Conservation (phyloP, 2,113 vertebrate genomes). For the Poeciliopsis prolifica region DNA sequence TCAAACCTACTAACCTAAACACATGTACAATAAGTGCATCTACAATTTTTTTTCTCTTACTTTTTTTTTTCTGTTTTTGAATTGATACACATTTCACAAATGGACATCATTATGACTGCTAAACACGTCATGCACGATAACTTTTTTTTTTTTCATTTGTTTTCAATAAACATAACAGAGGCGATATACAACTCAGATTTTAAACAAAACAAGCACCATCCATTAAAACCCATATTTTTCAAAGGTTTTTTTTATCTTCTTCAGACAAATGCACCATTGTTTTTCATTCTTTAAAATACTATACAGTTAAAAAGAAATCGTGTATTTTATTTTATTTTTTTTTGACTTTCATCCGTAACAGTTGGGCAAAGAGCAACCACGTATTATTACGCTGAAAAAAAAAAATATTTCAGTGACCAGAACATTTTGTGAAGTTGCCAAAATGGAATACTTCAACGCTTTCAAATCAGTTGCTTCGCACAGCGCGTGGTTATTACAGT, state of each 20-base stretch:
- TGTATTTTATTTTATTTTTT: constrained; percentile 54
- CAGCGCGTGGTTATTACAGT: constrained; percentile 83
- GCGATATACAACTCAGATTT: constrained; percentile 93
- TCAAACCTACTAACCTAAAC: constrained; percentile 88
- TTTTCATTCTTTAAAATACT: constrained; percentile 84
- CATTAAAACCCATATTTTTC: constrained; percentile 89
- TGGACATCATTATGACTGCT: constrained; percentile 95
- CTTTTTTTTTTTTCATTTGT: constrained; percentile 76
- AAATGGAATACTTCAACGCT: constrained; percentile 71
- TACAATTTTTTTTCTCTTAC: constrained; percentile 79
- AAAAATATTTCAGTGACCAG: constrained; percentile 70
- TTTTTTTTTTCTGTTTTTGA: constrained; percentile 69
- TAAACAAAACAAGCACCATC: constrained; percentile 90
- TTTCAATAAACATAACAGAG: constrained; percentile 95
- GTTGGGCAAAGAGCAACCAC: constrained; percentile 75
- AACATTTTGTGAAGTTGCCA: constrained; percentile 69
- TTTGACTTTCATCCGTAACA: constrained; percentile 82
- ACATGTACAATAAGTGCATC: constrained; percentile 96
- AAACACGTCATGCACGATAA: constrained; percentile 97
- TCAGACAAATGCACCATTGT: constrained; percentile 87
- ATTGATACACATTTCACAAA: constrained; percentile 92
- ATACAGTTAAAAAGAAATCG: constrained; percentile 86
- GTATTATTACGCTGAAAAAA: constrained; percentile 69
- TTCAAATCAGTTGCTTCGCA: constrained; percentile 72
- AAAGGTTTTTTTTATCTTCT: constrained; percentile 84